A percentile compares a stretch with the other conserved stretches of the same genome.
Conservation (phyloP, 1,140 invertebrate genomes). For the Rhopalosiphum padi region DNA sequence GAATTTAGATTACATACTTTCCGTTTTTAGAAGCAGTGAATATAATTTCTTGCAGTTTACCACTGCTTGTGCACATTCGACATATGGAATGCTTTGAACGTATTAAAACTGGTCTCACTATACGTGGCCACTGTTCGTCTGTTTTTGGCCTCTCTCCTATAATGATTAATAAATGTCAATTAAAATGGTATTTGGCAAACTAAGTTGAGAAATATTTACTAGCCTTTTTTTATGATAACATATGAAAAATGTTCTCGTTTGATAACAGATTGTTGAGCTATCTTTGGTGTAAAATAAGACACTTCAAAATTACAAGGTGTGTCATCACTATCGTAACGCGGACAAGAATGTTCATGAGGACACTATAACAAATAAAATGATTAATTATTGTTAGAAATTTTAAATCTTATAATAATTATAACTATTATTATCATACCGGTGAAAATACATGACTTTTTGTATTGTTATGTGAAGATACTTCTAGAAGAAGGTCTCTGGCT, state of each 20-base stretch:
- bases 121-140: slow-evolving; percentile 76
- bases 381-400: neutral
- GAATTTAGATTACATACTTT: slow-evolving; percentile 65
- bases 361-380: slow-evolving; percentile 69
- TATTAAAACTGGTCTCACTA: slow-evolving; percentile 73
- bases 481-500: slow-evolving; percentile 76
- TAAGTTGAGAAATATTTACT: slow-evolving; percentile 1
- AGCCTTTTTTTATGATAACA: slow-evolving; percentile 81
- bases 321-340: slow-evolving; percentile 68
- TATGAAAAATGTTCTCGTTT: slow-evolving; percentile 74
- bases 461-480: slow-evolving; percentile 64
- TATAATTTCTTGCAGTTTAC: slow-evolving; percentile 78
- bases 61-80: slow-evolving; percentile 76
- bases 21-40: slow-evolving; percentile 78
- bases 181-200: neutral
- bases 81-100: slow-evolving; percentile 77
- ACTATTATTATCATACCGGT: slow-evolving; percentile 68
- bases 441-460: slow-evolving; percentile 71
- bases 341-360: slow-evolving; percentile 80
- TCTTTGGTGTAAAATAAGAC: slow-evolving; percentile 69
- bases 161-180: neutral
- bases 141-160: slow-evolving; percentile 60
- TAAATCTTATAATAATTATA: neutral
- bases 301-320: slow-evolving; percentile 82
- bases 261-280: slow-evolving; percentile 64